Evolutionary conservation across 1,140 invertebrate genomes (phyloP), one percentile per base, ranked within the genome.

Genomic region (Lutraria rhynchaena): DNA sequence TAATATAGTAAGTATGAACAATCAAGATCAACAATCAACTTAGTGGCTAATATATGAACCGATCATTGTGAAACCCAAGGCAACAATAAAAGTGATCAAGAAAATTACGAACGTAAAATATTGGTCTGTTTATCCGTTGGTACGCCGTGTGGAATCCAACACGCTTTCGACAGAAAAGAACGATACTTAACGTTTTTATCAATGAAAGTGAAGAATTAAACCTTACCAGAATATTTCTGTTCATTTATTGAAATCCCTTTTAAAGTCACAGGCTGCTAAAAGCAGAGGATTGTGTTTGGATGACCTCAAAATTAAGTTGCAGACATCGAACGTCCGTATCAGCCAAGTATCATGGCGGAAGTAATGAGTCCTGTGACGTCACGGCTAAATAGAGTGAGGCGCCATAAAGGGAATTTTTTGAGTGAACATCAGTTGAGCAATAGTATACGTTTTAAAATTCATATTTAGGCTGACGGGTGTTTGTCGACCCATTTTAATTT

Each of bases 181-280:
- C 49, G 24, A 13, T 44, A 57, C 29, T 22, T 13, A 55, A 22
- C 17, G 5, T 71, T 44, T 78, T 41, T 65, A 75, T 49, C 22
- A 46, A 61, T 22, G 51, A 51, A 53, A 60, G 37, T 33, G 3
- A 0, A 57, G 9, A 15, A 0, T 44, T 27, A 9, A 29, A 22
- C 71, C 83, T 83, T 74, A 87, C 86, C 86, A 87, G 76, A 74
- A 87, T 87, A 85, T 82, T 87, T 82, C 83, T 87, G 84, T 82
- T 83, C 86, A 87, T 87, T 87, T 83, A 85, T 87, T 77, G 86
- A 65, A 82, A 61, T 84, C 80, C 41, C 71, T 49, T 61, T 58
- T 61, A 74, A 80, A 46, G 71, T 63, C 74, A 83, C 82, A 76
- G 81, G 73, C 75, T 67, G 81, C 78, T 83, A 70, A 73, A 65